Evolutionary conservation across 2,888 invertebrate species (phyloP).

Genomic region (Apodemia hepburni): DNA sequence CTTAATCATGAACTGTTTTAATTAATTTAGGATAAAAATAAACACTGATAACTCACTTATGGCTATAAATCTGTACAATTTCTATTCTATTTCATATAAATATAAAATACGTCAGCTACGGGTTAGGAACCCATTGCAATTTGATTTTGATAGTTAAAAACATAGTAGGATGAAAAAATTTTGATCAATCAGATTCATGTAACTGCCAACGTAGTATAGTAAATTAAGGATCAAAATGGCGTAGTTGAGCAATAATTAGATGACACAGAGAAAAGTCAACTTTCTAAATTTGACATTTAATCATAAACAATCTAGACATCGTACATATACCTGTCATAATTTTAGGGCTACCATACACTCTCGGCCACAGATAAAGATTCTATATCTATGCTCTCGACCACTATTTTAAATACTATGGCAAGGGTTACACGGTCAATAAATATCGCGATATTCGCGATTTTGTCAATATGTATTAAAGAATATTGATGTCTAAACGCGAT

Average conservation of each 20-base stretch:
- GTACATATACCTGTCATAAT: neutral
- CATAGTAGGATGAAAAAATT: slow-evolving; percentile 50
- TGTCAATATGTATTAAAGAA: too few relatives aligned
- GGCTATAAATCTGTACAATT: slow-evolving; percentile 74
- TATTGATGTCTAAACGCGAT: too few relatives aligned
- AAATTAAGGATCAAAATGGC: slow-evolving; percentile 49
- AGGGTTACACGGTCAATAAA: too few relatives aligned
- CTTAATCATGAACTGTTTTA: slow-evolving; percentile 71
- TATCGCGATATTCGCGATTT: too few relatives aligned
- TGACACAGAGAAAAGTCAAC: slow-evolving; percentile 50
- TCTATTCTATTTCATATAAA: slow-evolving; percentile 66
- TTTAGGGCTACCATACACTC: neutral
- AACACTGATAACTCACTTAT: slow-evolving; percentile 69
- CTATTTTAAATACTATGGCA: too few relatives aligned
- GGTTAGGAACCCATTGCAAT: slow-evolving; percentile 78
- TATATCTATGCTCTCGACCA: too few relatives aligned
- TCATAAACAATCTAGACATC: neutral
- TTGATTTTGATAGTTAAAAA: slow-evolving; percentile 75
- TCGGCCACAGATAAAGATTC: too few relatives aligned
- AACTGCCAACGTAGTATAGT: slow-evolving; percentile 35
- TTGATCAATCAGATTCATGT: slow-evolving; percentile 45
- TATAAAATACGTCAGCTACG: slow-evolving; percentile 79
- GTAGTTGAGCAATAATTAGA: slow-evolving; percentile 41
- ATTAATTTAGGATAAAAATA: slow-evolving; percentile 63
- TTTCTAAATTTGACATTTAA: slow-evolving; percentile 66